These are phyloP conservation scores for Gryon sp. DNA, from an alignment of 1,140 invertebrate species.

Conservation along the genomic window DNA sequence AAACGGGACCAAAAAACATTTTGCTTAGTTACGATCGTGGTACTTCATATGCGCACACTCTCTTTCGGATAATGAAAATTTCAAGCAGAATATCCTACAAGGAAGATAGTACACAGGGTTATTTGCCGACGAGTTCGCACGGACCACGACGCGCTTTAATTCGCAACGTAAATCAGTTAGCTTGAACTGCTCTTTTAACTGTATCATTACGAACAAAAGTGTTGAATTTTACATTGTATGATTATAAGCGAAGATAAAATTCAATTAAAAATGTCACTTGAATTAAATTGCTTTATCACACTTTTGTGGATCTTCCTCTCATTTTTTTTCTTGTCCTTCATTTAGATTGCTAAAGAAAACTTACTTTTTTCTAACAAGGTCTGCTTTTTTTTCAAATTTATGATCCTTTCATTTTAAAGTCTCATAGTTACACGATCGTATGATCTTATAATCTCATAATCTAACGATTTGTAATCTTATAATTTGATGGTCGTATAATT, in stretches of 20 bases:
- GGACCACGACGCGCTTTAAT: constrained; percentile 46
- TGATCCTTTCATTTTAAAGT: no score
- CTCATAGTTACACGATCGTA: no score
- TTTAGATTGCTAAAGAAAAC: neutral
- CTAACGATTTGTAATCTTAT: no score
- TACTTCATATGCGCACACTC: constrained; percentile 46
- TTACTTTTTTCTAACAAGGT: no score
- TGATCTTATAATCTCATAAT: no score
- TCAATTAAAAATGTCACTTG: constrained; percentile 42
- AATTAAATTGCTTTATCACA: constrained; percentile 29
- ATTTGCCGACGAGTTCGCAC: constrained; percentile 48
- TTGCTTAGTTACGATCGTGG: constrained; percentile 28
- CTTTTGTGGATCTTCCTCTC: neutral
- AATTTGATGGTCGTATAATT: no score
- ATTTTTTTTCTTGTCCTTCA: neutral
- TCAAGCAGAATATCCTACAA: constrained; percentile 56
- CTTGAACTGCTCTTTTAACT: constrained; percentile 35
- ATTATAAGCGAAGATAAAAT: constrained; percentile 43
- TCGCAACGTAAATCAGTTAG: constrained; percentile 56
- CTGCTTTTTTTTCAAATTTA: no score
- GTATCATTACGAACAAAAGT: constrained; percentile 49
- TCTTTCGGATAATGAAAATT: constrained; percentile 59
- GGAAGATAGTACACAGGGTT: constrained; percentile 46
- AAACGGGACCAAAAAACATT: constrained; percentile 18
- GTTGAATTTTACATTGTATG: constrained; percentile 40